Evolutionary conservation across 2,888 invertebrate genomes (phyloP).

Genomic region (Pyrgus malvae): DNA sequence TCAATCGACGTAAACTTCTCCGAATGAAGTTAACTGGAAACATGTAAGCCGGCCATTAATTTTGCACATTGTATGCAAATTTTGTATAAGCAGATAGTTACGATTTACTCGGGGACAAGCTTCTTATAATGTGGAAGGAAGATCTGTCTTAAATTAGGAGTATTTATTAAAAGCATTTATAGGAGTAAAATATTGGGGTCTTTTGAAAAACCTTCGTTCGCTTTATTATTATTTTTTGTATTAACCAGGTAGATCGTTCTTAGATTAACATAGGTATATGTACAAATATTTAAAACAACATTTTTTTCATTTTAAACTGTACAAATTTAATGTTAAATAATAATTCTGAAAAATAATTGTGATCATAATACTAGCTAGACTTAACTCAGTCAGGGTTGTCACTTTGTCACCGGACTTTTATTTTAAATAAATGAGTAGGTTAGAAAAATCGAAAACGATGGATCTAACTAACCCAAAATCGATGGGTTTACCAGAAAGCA

Average conservation of each 20-base stretch:
- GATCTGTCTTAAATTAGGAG: neutral
- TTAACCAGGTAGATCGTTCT: too few relatives aligned
- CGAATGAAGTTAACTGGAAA: conserved; percentile 2
- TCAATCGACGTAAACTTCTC: conserved; percentile 8
- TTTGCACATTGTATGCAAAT: conserved; percentile 25
- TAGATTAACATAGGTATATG: too few relatives aligned
- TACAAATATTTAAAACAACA: too few relatives aligned
- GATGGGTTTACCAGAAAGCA: too few relatives aligned
- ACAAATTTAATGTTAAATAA: too few relatives aligned
- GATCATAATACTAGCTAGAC: neutral
- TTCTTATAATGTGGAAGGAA: conserved; percentile 1
- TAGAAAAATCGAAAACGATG: too few relatives aligned
- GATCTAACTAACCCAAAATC: too few relatives aligned
- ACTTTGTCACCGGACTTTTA: neutral
- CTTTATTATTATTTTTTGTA: too few relatives aligned
- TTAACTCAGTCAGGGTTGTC: neutral
- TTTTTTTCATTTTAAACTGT: too few relatives aligned
- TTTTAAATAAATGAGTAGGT: too few relatives aligned
- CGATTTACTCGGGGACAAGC: conserved; percentile 8
- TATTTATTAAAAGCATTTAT: neutral
- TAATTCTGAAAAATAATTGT: neutral
- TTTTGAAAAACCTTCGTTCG: too few relatives aligned
- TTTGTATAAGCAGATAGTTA: conserved; percentile 7
- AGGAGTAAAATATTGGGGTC: too few relatives aligned
- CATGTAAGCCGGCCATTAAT: conserved; percentile 19